Percentiles rank a stretch among this genome's conserved stretches.
Evolutionary conservation across 2,888 invertebrate species (phyloP).

Genomic region (Andricus quercusramuli): DNA sequence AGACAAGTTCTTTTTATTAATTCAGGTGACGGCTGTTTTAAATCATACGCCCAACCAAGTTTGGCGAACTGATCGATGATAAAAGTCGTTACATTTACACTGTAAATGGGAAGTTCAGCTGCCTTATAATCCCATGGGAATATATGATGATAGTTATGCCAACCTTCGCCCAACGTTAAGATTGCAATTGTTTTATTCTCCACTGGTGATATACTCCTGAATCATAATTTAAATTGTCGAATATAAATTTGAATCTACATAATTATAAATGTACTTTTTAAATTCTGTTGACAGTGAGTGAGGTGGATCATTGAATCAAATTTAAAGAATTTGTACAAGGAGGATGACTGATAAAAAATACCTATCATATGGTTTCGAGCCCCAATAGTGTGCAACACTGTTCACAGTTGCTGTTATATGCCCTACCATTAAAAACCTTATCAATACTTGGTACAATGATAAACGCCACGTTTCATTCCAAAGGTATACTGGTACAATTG

Average conservation of each 20-base stretch:
- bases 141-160: conserved; percentile 27
- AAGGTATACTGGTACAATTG: conserved; percentile 21
- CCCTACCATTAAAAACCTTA: background rate
- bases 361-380: conserved; percentile 13
- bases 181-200: background rate
- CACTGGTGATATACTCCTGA: background rate
- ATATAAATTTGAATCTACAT: background rate
- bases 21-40: conserved; percentile 1
- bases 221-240: background rate
- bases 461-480: conserved; percentile 24
- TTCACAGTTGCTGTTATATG: conserved; percentile 3
- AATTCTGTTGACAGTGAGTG: no score
- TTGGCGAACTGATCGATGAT: conserved; percentile 20
- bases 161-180: conserved; percentile 24
- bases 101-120: conserved; percentile 22
- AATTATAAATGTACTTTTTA: no score
- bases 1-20: background rate
- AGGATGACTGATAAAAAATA: no score
- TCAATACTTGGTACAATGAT: background rate
- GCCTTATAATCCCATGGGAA: conserved; percentile 22
- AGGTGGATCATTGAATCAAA: no score
- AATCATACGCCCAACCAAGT: conserved; percentile 16
- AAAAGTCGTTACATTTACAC: background rate
- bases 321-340: no score
- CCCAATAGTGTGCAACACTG: conserved; percentile 17